phyloP scores from a whole-genome alignment of 2,113 vertebrate genomes.

The Colinus virginianus region DNA sequence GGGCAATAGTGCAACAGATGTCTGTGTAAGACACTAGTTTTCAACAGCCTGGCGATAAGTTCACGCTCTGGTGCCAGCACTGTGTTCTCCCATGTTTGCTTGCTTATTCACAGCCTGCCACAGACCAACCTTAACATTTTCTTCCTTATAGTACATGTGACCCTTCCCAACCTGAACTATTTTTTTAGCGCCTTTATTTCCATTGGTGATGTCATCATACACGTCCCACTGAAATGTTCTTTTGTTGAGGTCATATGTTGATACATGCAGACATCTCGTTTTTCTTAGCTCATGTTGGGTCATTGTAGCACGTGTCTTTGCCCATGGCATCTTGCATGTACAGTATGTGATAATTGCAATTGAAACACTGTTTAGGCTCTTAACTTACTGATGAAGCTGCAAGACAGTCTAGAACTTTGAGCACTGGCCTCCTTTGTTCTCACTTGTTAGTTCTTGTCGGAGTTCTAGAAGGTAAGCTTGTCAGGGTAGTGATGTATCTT shows the following conservation, averaged over 20 bases:
- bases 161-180: background rate
- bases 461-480: background rate
- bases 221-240: background rate
- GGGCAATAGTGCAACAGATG: background rate
- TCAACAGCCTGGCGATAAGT: background rate
- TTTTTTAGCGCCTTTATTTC: background rate
- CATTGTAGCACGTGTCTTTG: background rate
- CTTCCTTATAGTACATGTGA: background rate
- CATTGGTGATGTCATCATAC: background rate
- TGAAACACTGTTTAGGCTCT: background rate
- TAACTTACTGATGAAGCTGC: background rate
- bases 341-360: rapidly evolving
- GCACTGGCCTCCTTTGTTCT: background rate
- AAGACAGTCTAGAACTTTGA: background rate
- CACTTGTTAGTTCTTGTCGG: background rate
- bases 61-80: background rate
- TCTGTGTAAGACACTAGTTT: background rate
- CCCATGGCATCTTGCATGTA: background rate
- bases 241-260: background rate
- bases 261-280: background rate
- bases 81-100: background rate
- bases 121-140: background rate
- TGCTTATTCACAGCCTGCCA: background rate
- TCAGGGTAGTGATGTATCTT: background rate
- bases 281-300: background rate